Conservation (phyloP, 2,113 vertebrate genomes). For the Hystrix cristata region DNA sequence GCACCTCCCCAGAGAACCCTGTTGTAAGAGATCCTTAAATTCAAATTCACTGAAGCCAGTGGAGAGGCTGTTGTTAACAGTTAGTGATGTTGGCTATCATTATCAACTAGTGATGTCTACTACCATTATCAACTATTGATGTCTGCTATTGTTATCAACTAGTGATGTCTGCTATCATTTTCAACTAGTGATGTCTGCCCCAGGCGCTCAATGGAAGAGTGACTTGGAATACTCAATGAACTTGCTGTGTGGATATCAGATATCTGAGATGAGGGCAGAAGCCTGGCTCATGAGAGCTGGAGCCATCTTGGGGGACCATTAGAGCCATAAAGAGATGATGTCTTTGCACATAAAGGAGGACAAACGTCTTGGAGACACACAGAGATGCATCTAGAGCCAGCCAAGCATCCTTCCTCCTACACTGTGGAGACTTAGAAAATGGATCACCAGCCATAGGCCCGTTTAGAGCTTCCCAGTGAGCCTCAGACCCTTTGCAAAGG, state of each 20-base stretch:
- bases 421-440: neutral
- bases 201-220: rapidly evolving
- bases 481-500: neutral
- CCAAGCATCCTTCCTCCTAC: rapidly evolving
- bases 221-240: rapidly evolving
- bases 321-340: rapidly evolving
- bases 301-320: no score
- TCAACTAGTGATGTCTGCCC: neutral
- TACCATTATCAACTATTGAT: neutral
- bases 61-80: neutral
- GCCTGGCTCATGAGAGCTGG: neutral
- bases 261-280: neutral
- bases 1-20: neutral
- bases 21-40: neutral
- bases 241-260: neutral
- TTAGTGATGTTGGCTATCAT: neutral
- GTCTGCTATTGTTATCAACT: neutral
- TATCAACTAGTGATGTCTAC: neutral
- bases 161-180: neutral
- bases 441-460: rapidly evolving
- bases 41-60: neutral
- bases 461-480: rapidly evolving
- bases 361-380: neutral
- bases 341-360: neutral
- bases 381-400: neutral